These are phyloP conservation scores for Lasioglossum leucozonium DNA, from an alignment of 2,888 invertebrate genomes.

Conservation along the genomic window DNA sequence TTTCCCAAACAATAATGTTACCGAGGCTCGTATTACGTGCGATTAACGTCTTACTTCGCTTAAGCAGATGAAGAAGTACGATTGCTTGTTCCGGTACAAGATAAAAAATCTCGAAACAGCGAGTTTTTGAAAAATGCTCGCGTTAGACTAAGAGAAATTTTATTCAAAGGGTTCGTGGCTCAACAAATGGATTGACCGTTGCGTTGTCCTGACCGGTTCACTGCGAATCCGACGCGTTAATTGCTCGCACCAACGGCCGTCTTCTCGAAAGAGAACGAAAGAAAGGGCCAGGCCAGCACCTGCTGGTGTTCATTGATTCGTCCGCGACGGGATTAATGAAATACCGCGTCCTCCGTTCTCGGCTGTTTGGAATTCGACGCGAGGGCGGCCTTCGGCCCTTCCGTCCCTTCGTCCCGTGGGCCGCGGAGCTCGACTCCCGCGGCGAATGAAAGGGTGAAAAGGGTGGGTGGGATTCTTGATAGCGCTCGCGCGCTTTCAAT, in stretches of 20 bases:
- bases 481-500: background rate
- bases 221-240: constrained; percentile 17
- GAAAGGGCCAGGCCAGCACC: constrained; percentile 23
- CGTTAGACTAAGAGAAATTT: no score
- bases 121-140: no score
- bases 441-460: constrained; percentile 10
- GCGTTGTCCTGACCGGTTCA: no score
- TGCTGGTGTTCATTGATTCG: constrained; percentile 32
- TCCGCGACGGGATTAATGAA: constrained; percentile 31
- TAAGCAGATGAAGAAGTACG: no score
- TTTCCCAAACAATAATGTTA: no score
- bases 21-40: no score
- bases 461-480: constrained; percentile 5
- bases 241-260: constrained; percentile 60
- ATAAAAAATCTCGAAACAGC: no score
- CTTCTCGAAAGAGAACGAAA: constrained; percentile 43
- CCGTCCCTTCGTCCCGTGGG: background rate
- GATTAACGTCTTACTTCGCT: no score
- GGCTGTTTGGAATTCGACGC: background rate
- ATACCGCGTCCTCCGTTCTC: constrained; percentile 27
- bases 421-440: background rate
- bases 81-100: no score
- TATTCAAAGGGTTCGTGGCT: no score
- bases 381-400: background rate
- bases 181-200: no score